A percentile compares a stretch with the other conserved stretches of the same genome.
These are phyloP conservation scores for Lissonota sp. DNA, from an alignment of 2,888 invertebrate genomes.

Conservation along the genomic window DNA sequence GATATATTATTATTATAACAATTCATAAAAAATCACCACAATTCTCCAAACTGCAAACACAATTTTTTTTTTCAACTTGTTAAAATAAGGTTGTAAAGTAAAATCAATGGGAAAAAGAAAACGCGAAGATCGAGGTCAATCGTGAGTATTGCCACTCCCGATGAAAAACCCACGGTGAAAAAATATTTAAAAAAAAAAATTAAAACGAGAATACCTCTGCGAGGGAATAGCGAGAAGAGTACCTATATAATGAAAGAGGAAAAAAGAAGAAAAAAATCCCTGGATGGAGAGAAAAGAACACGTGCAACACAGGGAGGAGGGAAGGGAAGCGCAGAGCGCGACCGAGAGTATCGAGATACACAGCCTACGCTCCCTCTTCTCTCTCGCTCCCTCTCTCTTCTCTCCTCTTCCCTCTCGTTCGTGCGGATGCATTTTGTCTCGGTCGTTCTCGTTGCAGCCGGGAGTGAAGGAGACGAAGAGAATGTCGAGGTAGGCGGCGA, in stretches of 20 bases:
- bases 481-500: slow-evolving; percentile 53
- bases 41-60: too few species aligned
- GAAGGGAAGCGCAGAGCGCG: slow-evolving; percentile 39
- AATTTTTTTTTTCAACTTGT: too few species aligned
- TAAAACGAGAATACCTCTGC: slow-evolving; percentile 45
- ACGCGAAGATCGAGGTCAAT: slow-evolving; percentile 39
- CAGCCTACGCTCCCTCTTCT: slow-evolving; percentile 58
- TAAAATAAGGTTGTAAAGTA: too few species aligned
- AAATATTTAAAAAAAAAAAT: slow-evolving; percentile 29
- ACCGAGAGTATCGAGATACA: slow-evolving; percentile 46
- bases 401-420: slow-evolving; percentile 8
- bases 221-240: slow-evolving; percentile 25
- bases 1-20: not conserved
- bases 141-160: not conserved
- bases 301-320: slow-evolving; percentile 51
- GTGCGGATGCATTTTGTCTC: slow-evolving; percentile 17
- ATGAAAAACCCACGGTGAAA: slow-evolving; percentile 1
- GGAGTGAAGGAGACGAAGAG: slow-evolving; percentile 42
- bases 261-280: slow-evolving; percentile 37
- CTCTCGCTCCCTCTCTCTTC: slow-evolving; percentile 29
- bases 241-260: slow-evolving; percentile 9
- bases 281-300: slow-evolving; percentile 63
- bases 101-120: too few species aligned
- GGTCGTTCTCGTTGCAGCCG: slow-evolving; percentile 23
- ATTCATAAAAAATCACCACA: too few species aligned